Conservation (phyloP, 2,113 vertebrate species). For the Odocoileus hemionus region DNA sequence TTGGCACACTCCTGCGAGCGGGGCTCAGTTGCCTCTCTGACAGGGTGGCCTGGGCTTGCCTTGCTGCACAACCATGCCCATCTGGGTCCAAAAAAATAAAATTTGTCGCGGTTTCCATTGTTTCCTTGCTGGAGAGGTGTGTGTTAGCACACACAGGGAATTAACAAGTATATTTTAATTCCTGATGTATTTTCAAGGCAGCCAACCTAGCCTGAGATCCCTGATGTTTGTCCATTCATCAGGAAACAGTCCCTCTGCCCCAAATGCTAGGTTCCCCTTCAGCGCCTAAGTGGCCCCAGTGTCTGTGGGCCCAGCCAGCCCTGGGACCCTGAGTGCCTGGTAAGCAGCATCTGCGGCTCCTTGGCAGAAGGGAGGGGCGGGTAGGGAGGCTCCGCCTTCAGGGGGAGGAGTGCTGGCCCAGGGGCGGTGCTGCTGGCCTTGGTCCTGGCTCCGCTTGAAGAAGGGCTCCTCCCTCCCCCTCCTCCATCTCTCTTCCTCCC, state of each 20-base stretch:
- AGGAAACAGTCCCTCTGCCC: not conserved
- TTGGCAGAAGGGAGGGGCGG: accelerated
- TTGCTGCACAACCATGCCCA: not conserved
- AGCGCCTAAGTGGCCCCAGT: not conserved
- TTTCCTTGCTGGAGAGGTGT: not conserved
- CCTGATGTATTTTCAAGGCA: not conserved
- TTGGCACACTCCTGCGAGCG: no score
- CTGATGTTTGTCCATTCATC: not conserved
- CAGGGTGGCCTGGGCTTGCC: no score
- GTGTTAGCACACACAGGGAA: not conserved
- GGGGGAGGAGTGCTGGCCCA: not conserved
- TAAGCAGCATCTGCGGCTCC: not conserved
- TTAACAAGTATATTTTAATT: not conserved
- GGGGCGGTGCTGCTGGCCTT: not conserved
- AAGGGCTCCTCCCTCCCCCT: no score
- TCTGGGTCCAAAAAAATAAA: not conserved
- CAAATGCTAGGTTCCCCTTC: not conserved
- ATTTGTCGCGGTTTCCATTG: not conserved
- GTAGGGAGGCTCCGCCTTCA: accelerated
- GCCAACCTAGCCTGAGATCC: not conserved
- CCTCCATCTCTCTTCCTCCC: accelerated
- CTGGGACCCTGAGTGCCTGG: not conserved
- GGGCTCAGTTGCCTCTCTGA: not conserved
- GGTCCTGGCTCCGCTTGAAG: not conserved
- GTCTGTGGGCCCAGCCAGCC: no score